A percentile compares a stretch with the other conserved stretches of the same genome.
phyloP scores from a whole-genome alignment of 2,888 invertebrate species.

The Pseudococcus jackbeardsleyi region DNA sequence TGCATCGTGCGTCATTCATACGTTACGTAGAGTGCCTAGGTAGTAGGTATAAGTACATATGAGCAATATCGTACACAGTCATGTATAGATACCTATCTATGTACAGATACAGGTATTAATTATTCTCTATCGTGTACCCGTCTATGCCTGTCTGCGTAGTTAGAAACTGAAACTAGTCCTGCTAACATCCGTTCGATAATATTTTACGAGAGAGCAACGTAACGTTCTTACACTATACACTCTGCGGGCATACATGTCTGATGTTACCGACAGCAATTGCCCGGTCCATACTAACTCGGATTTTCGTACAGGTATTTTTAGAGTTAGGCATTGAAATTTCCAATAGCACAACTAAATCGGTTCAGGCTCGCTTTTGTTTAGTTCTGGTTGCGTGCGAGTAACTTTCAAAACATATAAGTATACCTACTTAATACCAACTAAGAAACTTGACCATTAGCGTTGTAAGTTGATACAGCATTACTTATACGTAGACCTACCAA shows the following conservation, averaged over 20 bases:
- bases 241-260: constrained; percentile 38
- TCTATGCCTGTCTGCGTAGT: constrained; percentile 23
- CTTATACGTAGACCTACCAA: too few relatives aligned
- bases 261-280: constrained; percentile 31
- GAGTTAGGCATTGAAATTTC: neutral
- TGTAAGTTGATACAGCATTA: neutral
- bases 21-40: neutral
- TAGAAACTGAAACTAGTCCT: constrained; percentile 38
- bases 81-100: neutral
- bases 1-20: neutral
- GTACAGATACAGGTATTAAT: constrained; percentile 19
- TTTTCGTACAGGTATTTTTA: constrained; percentile 6
- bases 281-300: neutral
- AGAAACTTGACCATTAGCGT: neutral
- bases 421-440: neutral
- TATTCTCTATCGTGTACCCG: constrained; percentile 47
- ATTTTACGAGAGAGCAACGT: constrained; percentile 42
- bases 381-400: constrained; percentile 3
- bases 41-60: neutral
- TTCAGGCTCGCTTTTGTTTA: neutral
- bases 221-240: constrained; percentile 20
- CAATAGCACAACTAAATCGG: neutral
- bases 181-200: constrained; percentile 20
- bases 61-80: neutral
- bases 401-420: neutral